Percentiles rank a stretch among this genome's conserved stretches.
Evolutionary conservation across 2,888 invertebrate genomes (phyloP).

Genomic region (Diarsia rubi): DNA sequence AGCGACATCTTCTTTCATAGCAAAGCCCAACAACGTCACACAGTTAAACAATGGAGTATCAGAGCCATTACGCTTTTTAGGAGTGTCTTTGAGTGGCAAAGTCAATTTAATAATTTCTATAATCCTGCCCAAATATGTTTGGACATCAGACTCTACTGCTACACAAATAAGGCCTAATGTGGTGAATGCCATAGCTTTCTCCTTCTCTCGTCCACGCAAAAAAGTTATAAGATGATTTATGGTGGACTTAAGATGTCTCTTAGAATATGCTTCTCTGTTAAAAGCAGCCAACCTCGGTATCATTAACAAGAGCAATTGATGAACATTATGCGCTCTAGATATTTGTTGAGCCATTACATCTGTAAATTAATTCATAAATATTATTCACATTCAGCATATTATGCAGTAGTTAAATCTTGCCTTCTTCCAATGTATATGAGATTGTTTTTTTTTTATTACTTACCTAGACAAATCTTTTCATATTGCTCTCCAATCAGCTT

Average conservation of each 20-base stretch:
- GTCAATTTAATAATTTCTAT: slow-evolving; percentile 95
- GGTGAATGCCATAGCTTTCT: slow-evolving; percentile 96
- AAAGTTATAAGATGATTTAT: slow-evolving; percentile 95
- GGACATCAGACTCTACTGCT: slow-evolving; percentile 95
- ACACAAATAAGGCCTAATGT: slow-evolving; percentile 98
- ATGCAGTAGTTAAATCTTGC: neutral
- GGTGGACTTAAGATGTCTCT: slow-evolving; percentile 93
- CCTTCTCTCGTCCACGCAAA: slow-evolving; percentile 95
- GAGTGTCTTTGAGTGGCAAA: slow-evolving; percentile 94
- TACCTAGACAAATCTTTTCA: slow-evolving; percentile 93
- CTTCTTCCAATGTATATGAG: neutral
- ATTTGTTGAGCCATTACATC: slow-evolving; percentile 96
- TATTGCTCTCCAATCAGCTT: slow-evolving; percentile 96
- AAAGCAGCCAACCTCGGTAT: slow-evolving; percentile 98
- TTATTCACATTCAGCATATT: neutral
- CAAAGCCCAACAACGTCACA: slow-evolving; percentile 97
- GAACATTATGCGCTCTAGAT: slow-evolving; percentile 95
- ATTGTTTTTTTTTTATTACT: slow-evolving; percentile 43
- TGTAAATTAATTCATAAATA: slow-evolving; percentile 70
- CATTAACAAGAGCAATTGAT: slow-evolving; percentile 96
- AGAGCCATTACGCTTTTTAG: slow-evolving; percentile 93
- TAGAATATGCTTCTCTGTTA: slow-evolving; percentile 94
- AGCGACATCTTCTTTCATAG: slow-evolving; percentile 95
- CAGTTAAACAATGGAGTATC: slow-evolving; percentile 98
- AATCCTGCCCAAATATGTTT: slow-evolving; percentile 94